Base-by-base conservation (phyloP, 2,113 vertebrate species). In the Sterrhoptilus dennistouni region DNA sequence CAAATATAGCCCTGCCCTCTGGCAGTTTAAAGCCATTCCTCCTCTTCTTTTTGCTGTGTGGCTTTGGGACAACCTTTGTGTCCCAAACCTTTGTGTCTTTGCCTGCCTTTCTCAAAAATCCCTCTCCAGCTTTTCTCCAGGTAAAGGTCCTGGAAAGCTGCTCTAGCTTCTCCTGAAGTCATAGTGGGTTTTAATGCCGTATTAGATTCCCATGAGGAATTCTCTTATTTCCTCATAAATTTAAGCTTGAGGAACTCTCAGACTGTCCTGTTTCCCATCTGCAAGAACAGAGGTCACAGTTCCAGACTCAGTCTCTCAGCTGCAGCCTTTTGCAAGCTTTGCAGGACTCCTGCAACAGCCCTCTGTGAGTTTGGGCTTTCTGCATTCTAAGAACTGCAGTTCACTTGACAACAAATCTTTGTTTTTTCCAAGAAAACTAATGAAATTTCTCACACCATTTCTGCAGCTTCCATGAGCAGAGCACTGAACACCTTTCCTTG, bases 401-500 rank as follows among this genome's bases (percentile, higher is more conserved):
- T 90, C 49, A 50, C 56, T 53, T 4, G 12, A 42, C 69, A 87
- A 33, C 12, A 68, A 60, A 28, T 63, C 59, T 28, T 19, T 42
- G 38, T 36, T 47, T 84, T 92, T 63, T 71, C 78, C 13, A 68
- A 75, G 81, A 63, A 95, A 79, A 89, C 24, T 18, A 68, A 91
- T 93, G 61, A 84, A 50, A 79, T 87, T 84, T 82, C 84, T 93
- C 74, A 64, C 63, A 9, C 40, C 57, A 2, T 79, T 79, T 71
- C 44, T 94, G 44, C 65, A 49, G 25, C 88, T 93, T 53, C 49
- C 63, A 42, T 38, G 75, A 69, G 59, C 70, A 72, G 74, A 72
- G 53, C 12, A 2, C 57, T 72, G 82, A 96, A 71, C 90, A 84
- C 94, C 85, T 90, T 90, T 82, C 85, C 74, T 93, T 95, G 63